Evolutionary conservation across 2,888 invertebrate genomes (phyloP).

Genomic region (Boloria selene): DNA sequence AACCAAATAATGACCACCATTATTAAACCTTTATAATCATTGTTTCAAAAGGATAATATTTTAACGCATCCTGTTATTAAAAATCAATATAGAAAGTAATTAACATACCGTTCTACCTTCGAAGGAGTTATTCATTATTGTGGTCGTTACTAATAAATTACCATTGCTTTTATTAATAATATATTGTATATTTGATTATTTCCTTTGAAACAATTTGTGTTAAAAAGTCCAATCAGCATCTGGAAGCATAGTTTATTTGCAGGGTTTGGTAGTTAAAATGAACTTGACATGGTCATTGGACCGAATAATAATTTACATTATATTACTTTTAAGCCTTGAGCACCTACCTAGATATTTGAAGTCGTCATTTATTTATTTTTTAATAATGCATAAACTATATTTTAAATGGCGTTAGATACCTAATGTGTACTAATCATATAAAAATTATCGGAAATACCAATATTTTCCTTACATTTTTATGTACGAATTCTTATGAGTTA

Average conservation of each 20-base stretch:
- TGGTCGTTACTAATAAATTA: slow-evolving; percentile 27
- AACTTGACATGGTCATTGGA: slow-evolving; percentile 17
- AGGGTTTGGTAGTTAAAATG: slow-evolving; percentile 10
- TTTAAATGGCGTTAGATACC: no score
- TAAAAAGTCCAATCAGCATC: no score
- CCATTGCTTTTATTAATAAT: slow-evolving; percentile 15
- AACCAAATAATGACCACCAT: no score
- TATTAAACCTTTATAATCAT: slow-evolving; percentile 13
- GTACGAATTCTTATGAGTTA: slow-evolving; percentile 2
- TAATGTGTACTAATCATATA: no score
- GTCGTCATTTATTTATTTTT: no score
- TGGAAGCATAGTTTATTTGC: no score
- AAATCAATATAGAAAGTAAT: slow-evolving; percentile 37
- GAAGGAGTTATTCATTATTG: slow-evolving; percentile 17
- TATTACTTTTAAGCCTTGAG: background rate
- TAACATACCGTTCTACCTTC: slow-evolving; percentile 25
- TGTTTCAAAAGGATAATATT: slow-evolving; percentile 21
- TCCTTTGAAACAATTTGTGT: no score
- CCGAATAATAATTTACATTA: slow-evolving; percentile 7
- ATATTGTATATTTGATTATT: no score
- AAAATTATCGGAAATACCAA: background rate
- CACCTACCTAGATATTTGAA: no score
- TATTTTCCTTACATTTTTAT: slow-evolving; percentile 20
- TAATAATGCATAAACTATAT: no score
- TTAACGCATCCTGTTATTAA: slow-evolving; percentile 34